A percentile compares a stretch with the other conserved stretches of the same genome.
These are phyloP conservation scores for Vanessa tameamea DNA, from an alignment of 1,140 invertebrate species.

Conservation along the genomic window DNA sequence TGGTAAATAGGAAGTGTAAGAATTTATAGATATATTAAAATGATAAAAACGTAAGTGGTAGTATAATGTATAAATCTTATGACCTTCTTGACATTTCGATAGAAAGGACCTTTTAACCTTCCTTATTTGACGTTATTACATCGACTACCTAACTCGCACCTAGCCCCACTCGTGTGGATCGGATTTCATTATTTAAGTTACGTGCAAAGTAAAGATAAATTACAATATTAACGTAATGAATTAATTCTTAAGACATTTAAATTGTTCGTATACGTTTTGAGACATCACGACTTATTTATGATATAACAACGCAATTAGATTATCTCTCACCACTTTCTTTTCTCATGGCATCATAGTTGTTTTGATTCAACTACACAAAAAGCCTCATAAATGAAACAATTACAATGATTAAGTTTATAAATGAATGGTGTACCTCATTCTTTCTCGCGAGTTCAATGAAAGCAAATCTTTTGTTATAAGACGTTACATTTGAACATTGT, in stretches of 20 bases:
- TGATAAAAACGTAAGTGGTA: too few species aligned
- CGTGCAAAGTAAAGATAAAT: too few species aligned
- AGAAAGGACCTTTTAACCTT: too few species aligned
- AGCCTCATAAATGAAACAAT: constrained; percentile 6
- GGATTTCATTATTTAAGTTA: too few species aligned
- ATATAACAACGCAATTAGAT: constrained; percentile 4
- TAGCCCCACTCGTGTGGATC: too few species aligned
- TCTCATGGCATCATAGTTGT: constrained; percentile 5
- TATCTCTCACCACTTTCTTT: constrained; percentile 11
- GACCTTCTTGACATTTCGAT: too few species aligned
- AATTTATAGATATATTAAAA: too few species aligned
- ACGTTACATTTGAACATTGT: neutral
- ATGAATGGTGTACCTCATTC: constrained; percentile 1
- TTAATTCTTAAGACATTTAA: neutral
- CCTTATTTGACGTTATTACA: too few species aligned
- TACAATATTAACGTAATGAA: too few species aligned
- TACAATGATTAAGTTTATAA: constrained; percentile 5
- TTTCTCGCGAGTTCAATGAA: neutral
- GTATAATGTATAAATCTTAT: too few species aligned
- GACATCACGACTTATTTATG: constrained; percentile 18
- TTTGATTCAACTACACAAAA: constrained; percentile 3
- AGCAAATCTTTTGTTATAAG: neutral
- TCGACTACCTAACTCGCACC: too few species aligned
- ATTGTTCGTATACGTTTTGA: neutral
- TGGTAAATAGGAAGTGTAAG: too few species aligned